phyloP scores from a whole-genome alignment of 2,797 vertebrate species.

The Hypotaenidia philippensis region DNA sequence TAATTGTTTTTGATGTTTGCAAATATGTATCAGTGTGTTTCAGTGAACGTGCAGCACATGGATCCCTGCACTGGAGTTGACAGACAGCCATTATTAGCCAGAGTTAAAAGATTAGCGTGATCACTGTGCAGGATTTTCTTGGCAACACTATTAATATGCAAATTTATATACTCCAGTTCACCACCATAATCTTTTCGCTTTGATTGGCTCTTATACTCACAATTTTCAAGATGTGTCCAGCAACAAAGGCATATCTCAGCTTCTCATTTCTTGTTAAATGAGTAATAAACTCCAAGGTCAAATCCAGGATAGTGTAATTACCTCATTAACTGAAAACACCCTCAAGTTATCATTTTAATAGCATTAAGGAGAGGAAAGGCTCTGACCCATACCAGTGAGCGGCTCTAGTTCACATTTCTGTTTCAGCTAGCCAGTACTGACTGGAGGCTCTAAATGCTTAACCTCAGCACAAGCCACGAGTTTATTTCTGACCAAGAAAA shows the following conservation, averaged over 20 bases:
- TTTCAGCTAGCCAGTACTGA: neutral
- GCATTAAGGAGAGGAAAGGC: slow-evolving; percentile 7
- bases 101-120: neutral
- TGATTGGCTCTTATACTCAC: neutral
- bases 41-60: neutral
- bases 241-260: slow-evolving; percentile 3
- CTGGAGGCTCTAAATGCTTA: neutral
- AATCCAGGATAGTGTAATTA: slow-evolving; percentile 18
- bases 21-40: neutral
- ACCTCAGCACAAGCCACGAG: neutral
- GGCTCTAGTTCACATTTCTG: neutral
- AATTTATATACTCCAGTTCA: slow-evolving; percentile 14
- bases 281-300: slow-evolving; percentile 59
- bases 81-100: neutral
- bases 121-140: neutral
- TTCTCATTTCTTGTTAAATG: slow-evolving; percentile 23
- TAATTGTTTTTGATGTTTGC: neutral
- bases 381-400: neutral
- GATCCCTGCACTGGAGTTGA: neutral
- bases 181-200: slow-evolving; percentile 15
- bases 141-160: slow-evolving; percentile 12
- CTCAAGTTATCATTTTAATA: slow-evolving; percentile 5
- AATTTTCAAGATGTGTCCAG: slow-evolving; percentile 17
- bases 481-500: neutral
- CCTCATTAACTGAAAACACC: slow-evolving; percentile 35